Evolutionary conservation across 1,140 invertebrate genomes (phyloP).

Genomic region (Stenopsyche tienmushanensis): DNA sequence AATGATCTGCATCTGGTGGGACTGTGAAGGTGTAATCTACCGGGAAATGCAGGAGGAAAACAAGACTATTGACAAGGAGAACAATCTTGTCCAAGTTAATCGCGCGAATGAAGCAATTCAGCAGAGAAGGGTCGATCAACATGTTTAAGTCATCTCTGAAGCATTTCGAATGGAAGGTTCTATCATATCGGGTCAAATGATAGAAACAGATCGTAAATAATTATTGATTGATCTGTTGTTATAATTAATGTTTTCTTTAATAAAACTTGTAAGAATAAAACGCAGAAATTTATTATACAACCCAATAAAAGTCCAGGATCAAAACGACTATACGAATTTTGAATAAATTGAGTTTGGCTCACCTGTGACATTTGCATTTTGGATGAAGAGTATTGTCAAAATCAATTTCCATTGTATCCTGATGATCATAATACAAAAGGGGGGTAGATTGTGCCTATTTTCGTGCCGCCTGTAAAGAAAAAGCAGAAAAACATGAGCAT

Average conservation of each 20-base stretch:
- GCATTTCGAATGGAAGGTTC: too few relatives aligned
- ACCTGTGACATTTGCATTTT: slow-evolving; percentile 31
- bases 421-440: slow-evolving; percentile 37
- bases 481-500: not conserved
- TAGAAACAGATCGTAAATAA: not conserved
- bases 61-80: too few relatives aligned
- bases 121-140: too few relatives aligned
- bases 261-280: not conserved
- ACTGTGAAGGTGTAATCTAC: too few relatives aligned
- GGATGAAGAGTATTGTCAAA: slow-evolving; percentile 19
- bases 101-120: too few relatives aligned
- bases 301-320: not conserved
- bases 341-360: not conserved
- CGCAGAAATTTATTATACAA: not conserved
- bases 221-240: not conserved
- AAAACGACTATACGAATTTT: not conserved
- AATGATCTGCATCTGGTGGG: too few relatives aligned
- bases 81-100: too few relatives aligned
- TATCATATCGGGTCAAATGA: too few relatives aligned
- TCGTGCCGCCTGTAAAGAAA: slow-evolving; percentile 32
- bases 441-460: slow-evolving; percentile 14
- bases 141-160: too few relatives aligned
- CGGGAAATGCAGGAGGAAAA: too few relatives aligned
- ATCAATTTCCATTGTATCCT: slow-evolving; percentile 37
- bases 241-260: not conserved